Conservation (phyloP, 2,888 invertebrate species). For the Ophion costatus region DNA sequence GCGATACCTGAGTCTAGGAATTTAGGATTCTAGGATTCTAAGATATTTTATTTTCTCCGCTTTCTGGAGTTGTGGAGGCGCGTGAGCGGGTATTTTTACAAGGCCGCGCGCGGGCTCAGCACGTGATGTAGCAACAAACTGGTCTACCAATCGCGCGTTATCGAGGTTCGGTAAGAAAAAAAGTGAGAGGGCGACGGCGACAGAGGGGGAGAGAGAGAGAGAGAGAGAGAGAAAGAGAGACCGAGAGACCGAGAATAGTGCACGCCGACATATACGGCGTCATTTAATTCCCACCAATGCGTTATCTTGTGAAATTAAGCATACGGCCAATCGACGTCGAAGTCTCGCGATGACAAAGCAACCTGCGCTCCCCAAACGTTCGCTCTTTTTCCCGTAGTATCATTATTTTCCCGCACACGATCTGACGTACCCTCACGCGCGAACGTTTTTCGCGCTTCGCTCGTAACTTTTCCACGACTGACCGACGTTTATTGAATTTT, state of each 20-base stretch:
- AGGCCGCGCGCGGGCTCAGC: constrained; percentile 44
- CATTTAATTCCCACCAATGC: constrained; percentile 46
- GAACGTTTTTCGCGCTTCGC: constrained; percentile 13
- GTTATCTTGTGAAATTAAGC: constrained; percentile 61
- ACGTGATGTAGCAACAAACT: constrained; percentile 32
- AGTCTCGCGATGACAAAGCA: constrained; percentile 57
- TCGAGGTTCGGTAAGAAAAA: background rate
- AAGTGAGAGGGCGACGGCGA: background rate
- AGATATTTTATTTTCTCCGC: background rate
- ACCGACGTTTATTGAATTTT: background rate
- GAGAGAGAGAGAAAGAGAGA: background rate
- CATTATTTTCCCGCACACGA: constrained; percentile 14
- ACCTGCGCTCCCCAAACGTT: constrained; percentile 19
- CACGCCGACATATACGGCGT: constrained; percentile 14
- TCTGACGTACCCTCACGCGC: constrained; percentile 11
- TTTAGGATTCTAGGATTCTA: background rate
- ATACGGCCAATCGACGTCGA: constrained; percentile 44
- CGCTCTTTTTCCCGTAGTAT: constrained; percentile 31
- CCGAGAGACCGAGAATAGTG: background rate
- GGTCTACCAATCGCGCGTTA: constrained; percentile 5
- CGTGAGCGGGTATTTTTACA: constrained; percentile 26
- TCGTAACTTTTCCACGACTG: background rate
- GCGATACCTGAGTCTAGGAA: background rate
- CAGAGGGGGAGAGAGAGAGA: constrained; percentile 8
- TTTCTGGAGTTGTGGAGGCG: background rate